Base-by-base conservation (phyloP, 2,888 invertebrate genomes). In the Smittia sp. region DNA sequence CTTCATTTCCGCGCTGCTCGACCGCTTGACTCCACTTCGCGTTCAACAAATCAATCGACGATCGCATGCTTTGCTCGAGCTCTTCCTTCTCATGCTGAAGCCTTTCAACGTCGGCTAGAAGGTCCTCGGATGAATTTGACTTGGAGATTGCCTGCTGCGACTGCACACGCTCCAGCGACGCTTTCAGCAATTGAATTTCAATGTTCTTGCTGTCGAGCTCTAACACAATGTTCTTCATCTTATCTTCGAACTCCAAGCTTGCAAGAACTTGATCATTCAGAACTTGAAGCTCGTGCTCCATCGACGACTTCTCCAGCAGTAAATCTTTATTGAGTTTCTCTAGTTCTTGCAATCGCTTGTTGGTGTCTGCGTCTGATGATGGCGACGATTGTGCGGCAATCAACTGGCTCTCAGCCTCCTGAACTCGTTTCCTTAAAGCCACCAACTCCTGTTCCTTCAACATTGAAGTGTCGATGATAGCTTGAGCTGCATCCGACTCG, bases 1-100 rank as follows among this genome's bases (percentile, higher is more conserved):
- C 86, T 82, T 89, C 89, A 77, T 84, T 84, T 72, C 89, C 89
- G 76, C 88, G 84, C 79, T 89, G 88, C 78, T 89, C 89, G 27
- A 89, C 85, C 74, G 87, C 84, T 75, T 83, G 82, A 52, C 86
- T 80, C 83, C 84, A 84, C 70, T 83, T 80, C 38, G 79, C 78
- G 52, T 80, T 79, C 7, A 83, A 74, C 1, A 80, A 76, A 7
- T 77, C 76, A 1, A 78, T 74, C 1, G 77, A 76, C 65, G 75
- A 66, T 9, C 67, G 32, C n/a, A 79, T 75, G 58, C 74, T 73
- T 54, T 68, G 63, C 74, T 76, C 75, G 38, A 73, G 74, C 22
- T 72, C 68, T 54, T 74, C 66, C 58, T 74, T 73, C 75, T 74
- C 72, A 75, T 63, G 22, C 73, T 75, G 46, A 54, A 75, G 6